Percentiles rank a stretch among this genome's conserved stretches.
These are phyloP conservation scores for Drosophila melanosoma DNA, from an alignment of 2,888 invertebrate species.

Conservation along the genomic window DNA sequence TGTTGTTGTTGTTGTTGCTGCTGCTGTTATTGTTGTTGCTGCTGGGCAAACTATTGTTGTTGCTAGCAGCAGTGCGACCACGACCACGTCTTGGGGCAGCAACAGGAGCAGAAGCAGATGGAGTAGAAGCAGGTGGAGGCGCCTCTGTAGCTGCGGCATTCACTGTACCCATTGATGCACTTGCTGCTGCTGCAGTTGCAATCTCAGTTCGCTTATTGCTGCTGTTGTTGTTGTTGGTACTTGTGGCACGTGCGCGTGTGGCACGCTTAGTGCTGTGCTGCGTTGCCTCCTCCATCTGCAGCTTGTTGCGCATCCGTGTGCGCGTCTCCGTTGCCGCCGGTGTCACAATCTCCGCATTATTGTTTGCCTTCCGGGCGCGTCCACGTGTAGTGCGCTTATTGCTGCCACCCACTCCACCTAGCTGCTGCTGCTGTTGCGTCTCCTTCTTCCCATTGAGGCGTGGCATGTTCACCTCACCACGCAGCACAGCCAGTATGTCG, in stretches of 20 bases:
- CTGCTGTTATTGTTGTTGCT: conserved; percentile 58
- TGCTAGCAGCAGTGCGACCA: conserved; percentile 56
- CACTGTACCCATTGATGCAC: conserved; percentile 46
- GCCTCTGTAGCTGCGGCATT: conserved; percentile 47
- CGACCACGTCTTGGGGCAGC: conserved; percentile 78
- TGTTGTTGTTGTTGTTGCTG: conserved; percentile 70
- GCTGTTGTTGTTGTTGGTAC: conserved; percentile 17
- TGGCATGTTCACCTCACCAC: conserved; percentile 66
- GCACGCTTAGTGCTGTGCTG: conserved; percentile 43
- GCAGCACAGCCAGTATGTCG: conserved; percentile 83
- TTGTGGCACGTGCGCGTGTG: conserved; percentile 61
- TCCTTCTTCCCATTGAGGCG: conserved; percentile 51
- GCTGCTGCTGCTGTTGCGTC: conserved; percentile 6
- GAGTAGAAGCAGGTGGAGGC: not conserved
- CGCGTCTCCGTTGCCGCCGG: conserved; percentile 37
- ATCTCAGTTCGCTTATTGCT: conserved; percentile 39
- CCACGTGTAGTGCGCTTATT: conserved; percentile 72
- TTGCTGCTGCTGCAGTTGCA: conserved; percentile 11
- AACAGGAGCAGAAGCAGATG: not conserved
- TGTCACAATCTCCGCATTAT: conserved; percentile 1
- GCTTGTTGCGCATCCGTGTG: conserved; percentile 41
- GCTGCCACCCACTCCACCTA: not conserved
- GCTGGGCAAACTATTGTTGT: conserved; percentile 75
- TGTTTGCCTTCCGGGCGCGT: conserved; percentile 53
- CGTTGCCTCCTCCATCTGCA: conserved; percentile 14